A percentile compares a stretch with the other conserved stretches of the same genome.
phyloP scores from a whole-genome alignment of 1,140 invertebrate genomes.

The Dendroctonus valens region DNA sequence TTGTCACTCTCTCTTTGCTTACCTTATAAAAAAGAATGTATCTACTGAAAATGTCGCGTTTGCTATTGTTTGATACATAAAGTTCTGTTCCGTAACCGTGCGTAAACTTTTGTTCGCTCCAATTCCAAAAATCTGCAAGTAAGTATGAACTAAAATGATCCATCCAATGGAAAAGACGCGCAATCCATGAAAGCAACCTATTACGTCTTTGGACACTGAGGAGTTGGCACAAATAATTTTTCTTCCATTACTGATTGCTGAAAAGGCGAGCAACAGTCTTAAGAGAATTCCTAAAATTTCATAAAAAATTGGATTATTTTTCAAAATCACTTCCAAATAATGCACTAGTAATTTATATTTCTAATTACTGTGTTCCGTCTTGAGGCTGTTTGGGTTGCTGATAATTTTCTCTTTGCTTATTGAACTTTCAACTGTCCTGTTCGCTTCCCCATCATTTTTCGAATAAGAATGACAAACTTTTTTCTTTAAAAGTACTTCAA shows the following conservation, averaged over 20 bases:
- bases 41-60: conserved; percentile 90
- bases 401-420: conserved; percentile 27
- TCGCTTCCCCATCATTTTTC: conserved; percentile 37
- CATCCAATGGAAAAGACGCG: conserved; percentile 82
- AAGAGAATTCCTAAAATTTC: conserved; percentile 46
- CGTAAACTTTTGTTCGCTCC: conserved; percentile 75
- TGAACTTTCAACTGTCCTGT: conserved; percentile 7
- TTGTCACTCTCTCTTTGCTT: conserved; percentile 9
- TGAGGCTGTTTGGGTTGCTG: conserved; percentile 7
- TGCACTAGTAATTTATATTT: not conserved
- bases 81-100: conserved; percentile 72
- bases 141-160: conserved; percentile 93
- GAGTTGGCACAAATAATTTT: conserved; percentile 61
- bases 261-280: conserved; percentile 53
- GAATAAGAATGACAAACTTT: conserved; percentile 12
- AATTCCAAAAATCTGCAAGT: conserved; percentile 75
- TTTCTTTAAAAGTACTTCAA: conserved; percentile 37
- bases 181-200: conserved; percentile 79
- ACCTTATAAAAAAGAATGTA: conserved; percentile 90
- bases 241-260: conserved; percentile 57
- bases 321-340: too few relatives aligned
- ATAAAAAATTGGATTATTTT: not conserved
- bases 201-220: conserved; percentile 58
- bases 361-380: conserved; percentile 29
- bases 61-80: conserved; percentile 80